phyloP scores from a whole-genome alignment of 2,888 invertebrate species.

The Zygaena filipendulae region DNA sequence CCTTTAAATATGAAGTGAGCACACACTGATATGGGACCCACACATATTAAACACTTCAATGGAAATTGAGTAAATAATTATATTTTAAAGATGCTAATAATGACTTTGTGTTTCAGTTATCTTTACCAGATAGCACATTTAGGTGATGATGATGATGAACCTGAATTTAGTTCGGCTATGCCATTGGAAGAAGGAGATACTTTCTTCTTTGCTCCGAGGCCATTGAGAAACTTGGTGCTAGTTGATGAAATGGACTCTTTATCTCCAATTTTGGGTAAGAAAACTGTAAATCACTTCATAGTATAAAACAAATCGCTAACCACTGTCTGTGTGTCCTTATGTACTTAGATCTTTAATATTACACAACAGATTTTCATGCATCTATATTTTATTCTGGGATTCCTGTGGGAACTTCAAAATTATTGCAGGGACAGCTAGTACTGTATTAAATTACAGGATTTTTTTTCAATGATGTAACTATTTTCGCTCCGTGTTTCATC shows the following conservation, averaged over 20 bases:
- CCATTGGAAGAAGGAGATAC: slow-evolving; percentile 98
- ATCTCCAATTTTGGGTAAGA: slow-evolving; percentile 88
- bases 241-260: slow-evolving; percentile 98
- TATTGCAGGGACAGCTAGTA: no score
- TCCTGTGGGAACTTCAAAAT: no score
- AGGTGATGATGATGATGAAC: slow-evolving; percentile 98
- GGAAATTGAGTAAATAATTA: no score
- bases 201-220: slow-evolving; percentile 97
- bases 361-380: no score
- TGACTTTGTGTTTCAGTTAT: slow-evolving; percentile 79
- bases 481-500: no score
- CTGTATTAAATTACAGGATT: no score
- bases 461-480: slow-evolving; percentile 51
- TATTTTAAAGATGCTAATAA: no score
- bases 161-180: slow-evolving; percentile 98
- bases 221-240: slow-evolving; percentile 91
- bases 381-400: no score
- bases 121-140: slow-evolving; percentile 99
- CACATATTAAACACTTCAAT: no score
- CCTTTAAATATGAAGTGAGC: slow-evolving; percentile 54
- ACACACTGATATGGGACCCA: slow-evolving; percentile 70
- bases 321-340: no score
- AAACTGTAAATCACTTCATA: no score
- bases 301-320: neutral
- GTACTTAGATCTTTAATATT: no score